Base-by-base conservation (phyloP, 2,797 vertebrate species). In the Mormyrops attenuatus region DNA sequence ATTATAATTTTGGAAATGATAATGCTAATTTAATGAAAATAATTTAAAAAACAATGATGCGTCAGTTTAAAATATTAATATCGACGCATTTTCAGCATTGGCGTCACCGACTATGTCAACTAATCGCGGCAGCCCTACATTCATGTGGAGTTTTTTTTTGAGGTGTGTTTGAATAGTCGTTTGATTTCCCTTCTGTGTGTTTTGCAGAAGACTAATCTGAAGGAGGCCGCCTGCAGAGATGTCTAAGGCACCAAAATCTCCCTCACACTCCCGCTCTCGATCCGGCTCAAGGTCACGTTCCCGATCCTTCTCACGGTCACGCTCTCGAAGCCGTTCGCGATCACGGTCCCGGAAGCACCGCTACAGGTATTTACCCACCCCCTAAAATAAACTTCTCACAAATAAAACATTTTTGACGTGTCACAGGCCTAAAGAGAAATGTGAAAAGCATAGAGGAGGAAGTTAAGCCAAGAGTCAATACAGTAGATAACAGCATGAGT, bases 231-330 rank as follows among this genome's bases (percentile, higher is more conserved):
- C 93, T 93, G 93, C 95, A 93, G 92, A 94, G 94, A 99, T 99
- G 99, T 98, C 99, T 90, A 99, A 98, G 94, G 97, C 96, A 8
- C 96, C 96, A 85, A 99, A 97, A 94, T 99, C 98, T 1, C 96
- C 97, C 80, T 98, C 98, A 30, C 97, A 97, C 44, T 99, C 98
- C 86, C 96, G 96, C 38, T 99, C 98, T 88, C 96, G 95, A 0
- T 98, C 98, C 1, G 96, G 96, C 91, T 97, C 97, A 0, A 94
- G 97, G 66, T 98, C 97, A 0, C 96, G 95, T 1, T 99, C 97
- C 0, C 95, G 96, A 0, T 98, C 97, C 30, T 97, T 96, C 91
- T 98, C 98, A 6, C 96, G 97, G 2, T 98, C 97, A 89, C 96
- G 95, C 7, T 97, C 97, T 88, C 94, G 97, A 20, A 97, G 96